phyloP scores from a whole-genome alignment of 2,888 invertebrate species.

The Athalia circularis region DNA sequence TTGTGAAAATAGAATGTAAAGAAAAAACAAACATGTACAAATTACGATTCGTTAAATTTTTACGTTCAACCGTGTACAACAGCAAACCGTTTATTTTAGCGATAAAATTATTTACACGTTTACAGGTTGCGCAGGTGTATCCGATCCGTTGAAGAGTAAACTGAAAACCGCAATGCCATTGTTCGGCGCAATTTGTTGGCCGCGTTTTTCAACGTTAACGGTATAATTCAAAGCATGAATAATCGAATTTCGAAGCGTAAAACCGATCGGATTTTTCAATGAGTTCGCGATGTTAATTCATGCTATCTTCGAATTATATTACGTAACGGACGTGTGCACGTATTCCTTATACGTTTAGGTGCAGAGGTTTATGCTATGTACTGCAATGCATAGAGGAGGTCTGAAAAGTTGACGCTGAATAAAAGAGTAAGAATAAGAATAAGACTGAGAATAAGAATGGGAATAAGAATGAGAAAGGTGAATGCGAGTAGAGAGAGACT shows the following conservation, averaged over 20 bases:
- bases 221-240: conserved; percentile 25
- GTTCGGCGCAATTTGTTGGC: not conserved
- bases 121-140: not conserved
- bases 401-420: conserved; percentile 2
- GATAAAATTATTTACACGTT: not conserved
- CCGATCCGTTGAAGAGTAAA: not conserved
- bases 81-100: not conserved
- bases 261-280: not conserved
- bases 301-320: no score
- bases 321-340: no score
- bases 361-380: no score
- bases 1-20: no score
- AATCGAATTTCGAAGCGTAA: not conserved
- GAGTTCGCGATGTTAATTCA: no score
- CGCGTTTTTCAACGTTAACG: not conserved
- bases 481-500: conserved; percentile 33
- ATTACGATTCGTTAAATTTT: no score
- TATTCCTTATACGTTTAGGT: no score
- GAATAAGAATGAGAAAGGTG: conserved; percentile 33
- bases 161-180: conserved; percentile 30
- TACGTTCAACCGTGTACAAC: no score
- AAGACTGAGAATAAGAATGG: not conserved
- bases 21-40: no score
- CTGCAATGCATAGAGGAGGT: not conserved
- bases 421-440: conserved; percentile 12